These are phyloP conservation scores for Pseudolycoriella hygida DNA, from an alignment of 2,888 invertebrate species.

Conservation along the genomic window DNA sequence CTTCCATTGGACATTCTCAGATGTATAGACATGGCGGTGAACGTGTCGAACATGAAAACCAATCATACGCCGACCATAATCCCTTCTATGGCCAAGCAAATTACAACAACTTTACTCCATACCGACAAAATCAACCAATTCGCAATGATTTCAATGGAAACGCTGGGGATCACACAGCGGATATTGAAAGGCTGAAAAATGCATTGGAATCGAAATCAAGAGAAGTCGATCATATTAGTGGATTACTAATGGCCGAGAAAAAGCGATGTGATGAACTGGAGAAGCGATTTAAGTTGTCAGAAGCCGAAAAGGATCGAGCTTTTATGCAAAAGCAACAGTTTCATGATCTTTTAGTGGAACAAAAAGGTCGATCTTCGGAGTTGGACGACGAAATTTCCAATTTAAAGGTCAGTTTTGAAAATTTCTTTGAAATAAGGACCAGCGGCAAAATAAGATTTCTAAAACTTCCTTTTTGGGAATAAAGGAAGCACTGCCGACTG, in stretches of 20 bases:
- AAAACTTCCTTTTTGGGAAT: too few relatives aligned
- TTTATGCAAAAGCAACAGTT: slow-evolving; percentile 39
- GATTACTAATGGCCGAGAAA: slow-evolving; percentile 19
- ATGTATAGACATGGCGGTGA: too few relatives aligned
- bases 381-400: slow-evolving; percentile 20
- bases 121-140: background rate
- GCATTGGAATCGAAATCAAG: slow-evolving; percentile 7
- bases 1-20: too few relatives aligned
- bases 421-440: too few relatives aligned
- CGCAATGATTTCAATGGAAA: background rate
- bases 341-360: slow-evolving; percentile 40
- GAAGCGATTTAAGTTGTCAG: slow-evolving; percentile 36
- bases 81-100: too few relatives aligned
- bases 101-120: too few relatives aligned
- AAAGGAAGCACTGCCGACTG: too few relatives aligned
- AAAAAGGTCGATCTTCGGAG: slow-evolving; percentile 24
- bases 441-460: too few relatives aligned
- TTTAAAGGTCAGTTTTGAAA: slow-evolving; percentile 12
- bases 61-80: too few relatives aligned
- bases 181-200: slow-evolving; percentile 4
- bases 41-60: too few relatives aligned
- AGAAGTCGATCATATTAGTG: slow-evolving; percentile 26
- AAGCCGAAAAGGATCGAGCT: slow-evolving; percentile 41
- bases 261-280: slow-evolving; percentile 32
- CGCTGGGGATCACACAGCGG: background rate